These are phyloP conservation scores for Mactromeris polynyma DNA, from an alignment of 2,888 invertebrate genomes.

Conservation along the genomic window DNA sequence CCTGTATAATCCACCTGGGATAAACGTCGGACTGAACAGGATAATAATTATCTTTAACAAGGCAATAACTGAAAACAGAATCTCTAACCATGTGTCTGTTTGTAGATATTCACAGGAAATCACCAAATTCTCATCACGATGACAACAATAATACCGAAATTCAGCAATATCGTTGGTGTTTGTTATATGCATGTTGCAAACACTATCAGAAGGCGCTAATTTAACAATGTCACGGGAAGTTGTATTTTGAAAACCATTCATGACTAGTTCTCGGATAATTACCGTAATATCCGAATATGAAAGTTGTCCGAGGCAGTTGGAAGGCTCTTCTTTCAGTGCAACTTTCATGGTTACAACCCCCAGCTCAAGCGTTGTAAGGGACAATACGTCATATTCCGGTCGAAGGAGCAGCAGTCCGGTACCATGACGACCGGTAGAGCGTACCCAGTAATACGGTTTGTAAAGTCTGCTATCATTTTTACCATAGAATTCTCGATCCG, in stretches of 20 bases:
- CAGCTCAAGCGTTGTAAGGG: slow-evolving; percentile 76
- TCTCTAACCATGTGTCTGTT: slow-evolving; percentile 72
- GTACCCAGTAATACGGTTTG: slow-evolving; percentile 74
- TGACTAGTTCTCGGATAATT: slow-evolving; percentile 69
- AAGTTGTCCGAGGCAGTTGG: slow-evolving; percentile 74
- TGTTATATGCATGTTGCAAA: slow-evolving; percentile 72
- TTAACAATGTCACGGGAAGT: slow-evolving; percentile 26
- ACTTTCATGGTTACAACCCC: slow-evolving; percentile 76
- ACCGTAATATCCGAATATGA: slow-evolving; percentile 45
- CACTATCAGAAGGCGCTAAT: slow-evolving; percentile 59
- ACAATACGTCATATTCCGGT: slow-evolving; percentile 80
- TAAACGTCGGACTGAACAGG: slow-evolving; percentile 78
- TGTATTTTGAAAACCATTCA: slow-evolving; percentile 74
- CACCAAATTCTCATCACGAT: slow-evolving; percentile 15
- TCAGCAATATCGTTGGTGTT: slow-evolving; percentile 49
- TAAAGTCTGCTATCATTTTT: slow-evolving; percentile 47
- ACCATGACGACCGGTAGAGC: slow-evolving; percentile 77
- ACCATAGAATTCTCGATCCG: slow-evolving; percentile 15
- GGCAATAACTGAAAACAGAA: slow-evolving; percentile 73
- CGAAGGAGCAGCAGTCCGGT: slow-evolving; percentile 79
- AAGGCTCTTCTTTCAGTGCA: slow-evolving; percentile 72
- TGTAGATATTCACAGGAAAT: slow-evolving; percentile 57
- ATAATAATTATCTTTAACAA: slow-evolving; percentile 79
- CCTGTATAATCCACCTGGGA: slow-evolving; percentile 77
- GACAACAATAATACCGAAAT: slow-evolving; percentile 60